A percentile compares a stretch with the other conserved stretches of the same genome.
phyloP scores from a whole-genome alignment of 2,888 invertebrate genomes.

The Azorinus chamasolen region DNA sequence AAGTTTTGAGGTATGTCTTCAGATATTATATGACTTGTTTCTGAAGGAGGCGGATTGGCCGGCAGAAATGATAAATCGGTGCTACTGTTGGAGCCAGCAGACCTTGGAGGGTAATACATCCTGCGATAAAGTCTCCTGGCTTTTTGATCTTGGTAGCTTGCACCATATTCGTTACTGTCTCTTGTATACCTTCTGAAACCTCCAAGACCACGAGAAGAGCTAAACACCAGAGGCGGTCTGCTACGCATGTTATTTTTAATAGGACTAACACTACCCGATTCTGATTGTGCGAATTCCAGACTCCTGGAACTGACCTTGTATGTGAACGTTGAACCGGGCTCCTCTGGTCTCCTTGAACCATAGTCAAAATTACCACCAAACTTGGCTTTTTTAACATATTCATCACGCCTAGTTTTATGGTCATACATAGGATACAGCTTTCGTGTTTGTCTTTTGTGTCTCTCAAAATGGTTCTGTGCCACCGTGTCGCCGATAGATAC shows the following conservation, averaged over 20 bases:
- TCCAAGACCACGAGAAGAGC: not conserved
- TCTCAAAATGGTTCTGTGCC: slow-evolving; percentile 29
- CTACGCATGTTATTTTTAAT: slow-evolving; percentile 40
- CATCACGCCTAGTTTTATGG: slow-evolving; percentile 35
- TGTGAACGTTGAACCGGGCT: slow-evolving; percentile 29
- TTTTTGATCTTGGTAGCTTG: slow-evolving; percentile 15
- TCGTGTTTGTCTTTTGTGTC: slow-evolving; percentile 40
- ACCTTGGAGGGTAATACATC: slow-evolving; percentile 23
- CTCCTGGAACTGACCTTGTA: slow-evolving; percentile 45
- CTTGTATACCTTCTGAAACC: not conserved
- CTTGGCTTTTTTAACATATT: slow-evolving; percentile 34
- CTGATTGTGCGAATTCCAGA: slow-evolving; percentile 17
- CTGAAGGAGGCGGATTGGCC: slow-evolving; percentile 57
- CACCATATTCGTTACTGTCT: slow-evolving; percentile 3
- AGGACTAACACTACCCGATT: slow-evolving; percentile 21
- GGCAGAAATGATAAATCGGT: slow-evolving; percentile 35
- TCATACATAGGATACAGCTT: slow-evolving; percentile 62
- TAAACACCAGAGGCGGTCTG: not conserved
- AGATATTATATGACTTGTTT: slow-evolving; percentile 48
- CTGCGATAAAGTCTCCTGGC: slow-evolving; percentile 11
- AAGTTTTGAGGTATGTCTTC: slow-evolving; percentile 36
- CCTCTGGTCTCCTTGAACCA: slow-evolving; percentile 1
- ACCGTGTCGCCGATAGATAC: slow-evolving; percentile 58
- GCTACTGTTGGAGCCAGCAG: slow-evolving; percentile 43
- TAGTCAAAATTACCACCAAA: too few relatives aligned